Evolutionary conservation across 2,797 vertebrate species (phyloP).

Genomic region (Acanthopagrus latus): DNA sequence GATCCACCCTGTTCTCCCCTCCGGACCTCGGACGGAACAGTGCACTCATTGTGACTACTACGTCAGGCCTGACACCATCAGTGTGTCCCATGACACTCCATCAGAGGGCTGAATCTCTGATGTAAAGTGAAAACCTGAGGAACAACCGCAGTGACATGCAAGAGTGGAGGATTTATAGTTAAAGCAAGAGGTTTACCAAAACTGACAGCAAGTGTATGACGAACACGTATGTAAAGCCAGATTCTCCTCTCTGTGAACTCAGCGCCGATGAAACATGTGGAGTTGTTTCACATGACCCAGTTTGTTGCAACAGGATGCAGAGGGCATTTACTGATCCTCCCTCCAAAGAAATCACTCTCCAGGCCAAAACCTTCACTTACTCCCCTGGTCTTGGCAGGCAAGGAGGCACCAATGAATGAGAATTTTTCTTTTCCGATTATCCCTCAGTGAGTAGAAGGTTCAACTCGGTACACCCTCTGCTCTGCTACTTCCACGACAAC

Average conservation of each 20-base stretch:
- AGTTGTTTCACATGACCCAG: conserved; percentile 30
- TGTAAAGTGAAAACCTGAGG: not conserved
- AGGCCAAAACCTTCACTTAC: conserved; percentile 27
- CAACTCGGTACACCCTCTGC: not conserved
- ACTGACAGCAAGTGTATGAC: not conserved
- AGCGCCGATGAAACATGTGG: conserved; percentile 1
- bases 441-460: conserved; percentile 11
- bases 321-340: conserved; percentile 35
- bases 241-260: conserved; percentile 25
- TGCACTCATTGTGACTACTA: conserved; percentile 26
- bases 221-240: conserved; percentile 4
- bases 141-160: not conserved
- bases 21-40: conserved; percentile 43
- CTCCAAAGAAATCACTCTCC: conserved; percentile 37
- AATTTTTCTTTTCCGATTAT: conserved; percentile 17
- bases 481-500: not conserved
- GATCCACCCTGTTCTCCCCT: conserved; percentile 25
- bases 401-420: conserved; percentile 12
- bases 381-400: conserved; percentile 27
- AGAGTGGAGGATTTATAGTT: not conserved
- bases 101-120: conserved; percentile 14
- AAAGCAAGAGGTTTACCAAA: not conserved
- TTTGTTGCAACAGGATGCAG: conserved; percentile 37
- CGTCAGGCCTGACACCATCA: conserved; percentile 35
- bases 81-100: conserved; percentile 47